These are phyloP conservation scores for Synergus itoensis DNA, from an alignment of 2,888 invertebrate genomes.

Conservation along the genomic window DNA sequence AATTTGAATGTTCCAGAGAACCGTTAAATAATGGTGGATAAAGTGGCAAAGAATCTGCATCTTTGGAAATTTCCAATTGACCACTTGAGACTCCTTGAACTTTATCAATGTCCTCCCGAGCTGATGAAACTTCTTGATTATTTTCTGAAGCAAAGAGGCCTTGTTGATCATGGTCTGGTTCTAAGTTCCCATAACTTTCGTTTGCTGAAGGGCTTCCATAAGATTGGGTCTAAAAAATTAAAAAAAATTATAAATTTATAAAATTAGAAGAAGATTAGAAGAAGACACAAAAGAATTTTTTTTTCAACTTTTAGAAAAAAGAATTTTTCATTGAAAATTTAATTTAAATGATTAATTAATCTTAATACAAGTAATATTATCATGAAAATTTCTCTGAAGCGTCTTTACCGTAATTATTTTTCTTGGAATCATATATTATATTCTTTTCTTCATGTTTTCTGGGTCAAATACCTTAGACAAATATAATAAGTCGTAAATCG, in stretches of 20 bases:
- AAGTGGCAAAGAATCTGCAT: neutral
- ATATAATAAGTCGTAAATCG: neutral
- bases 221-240: neutral
- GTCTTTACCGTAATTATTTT: neutral
- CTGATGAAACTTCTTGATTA: constrained; percentile 3
- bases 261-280: neutral
- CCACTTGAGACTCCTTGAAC: neutral
- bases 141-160: constrained; percentile 14
- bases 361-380: too few relatives aligned
- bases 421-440: neutral
- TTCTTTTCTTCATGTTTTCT: neutral
- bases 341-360: too few relatives aligned
- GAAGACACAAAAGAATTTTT: too few relatives aligned
- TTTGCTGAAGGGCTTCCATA: neutral
- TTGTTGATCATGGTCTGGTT: neutral
- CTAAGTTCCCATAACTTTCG: neutral
- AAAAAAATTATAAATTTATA: too few relatives aligned
- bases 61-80: constrained; percentile 3
- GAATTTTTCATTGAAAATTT: too few relatives aligned
- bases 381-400: too few relatives aligned
- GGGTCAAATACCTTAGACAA: neutral
- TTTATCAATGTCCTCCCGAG: constrained; percentile 1
- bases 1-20: neutral
- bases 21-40: constrained; percentile 22
- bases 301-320: too few relatives aligned